Base-by-base conservation (phyloP, 2,797 vertebrate genomes). In the Sebastes miniatus region DNA sequence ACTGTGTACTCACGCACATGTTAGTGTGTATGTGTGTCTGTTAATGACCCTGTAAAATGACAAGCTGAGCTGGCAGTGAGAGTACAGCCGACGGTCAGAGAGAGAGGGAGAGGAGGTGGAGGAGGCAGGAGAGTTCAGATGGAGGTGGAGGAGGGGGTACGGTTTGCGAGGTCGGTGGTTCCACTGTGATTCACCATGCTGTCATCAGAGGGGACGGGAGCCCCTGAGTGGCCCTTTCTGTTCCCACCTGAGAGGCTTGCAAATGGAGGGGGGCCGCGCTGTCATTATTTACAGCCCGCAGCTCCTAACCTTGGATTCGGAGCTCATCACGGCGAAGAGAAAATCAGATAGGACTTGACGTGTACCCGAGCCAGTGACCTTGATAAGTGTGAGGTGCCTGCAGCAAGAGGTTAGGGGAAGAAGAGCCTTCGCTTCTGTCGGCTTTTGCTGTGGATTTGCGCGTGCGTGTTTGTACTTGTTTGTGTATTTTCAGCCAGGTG, bases 31-130 rank as follows among this genome's bases (percentile, higher is more conserved):
- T 88, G 91, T 90, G 86, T 88, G 92, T 90, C 87, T 89, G 89
- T 90, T 94, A 94, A 94, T 94, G 92, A 95, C 93, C 92, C 90
- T 93, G 91, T 91, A 92, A 94, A 93, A 94, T 93, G 93, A 94
- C 93, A 93, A 94, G 92, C 92, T 93, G 92, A 91, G 91, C 89
- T 94, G 91, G 93, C 91, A 93, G 89, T 86, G 92, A 93, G 88
- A 90, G 90, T 83, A 92, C 86, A 92, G 91, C 87, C 72, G 84
- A 88, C 81, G 81, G 90, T 91, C 87, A 91, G 83, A 80, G 62
- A 72, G 62, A 64, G 56, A 74, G 73, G 62, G 74, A 70, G 85
- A 79, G 79, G 77, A 76, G 82, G 87, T 69, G 80, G 83, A 81
- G 69, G 83, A 90, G 76, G 69, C 59, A 77, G 86, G 79, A 78